A percentile compares a stretch with the other conserved stretches of the same genome.
Evolutionary conservation across 2,113 vertebrate species (phyloP).

Genomic region (human (Homo sapiens)): GRCh38 chr18:22320501-22321000

Average conservation of each 20-base stretch:
- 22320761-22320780: neutral
- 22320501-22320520: neutral
- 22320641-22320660: neutral
- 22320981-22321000: neutral
- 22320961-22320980: neutral
- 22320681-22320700: neutral
- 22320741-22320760: neutral
- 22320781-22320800: neutral
- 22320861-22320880: neutral
- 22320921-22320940: neutral
- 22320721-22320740: neutral
- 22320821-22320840: neutral
- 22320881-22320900: neutral
- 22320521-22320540: neutral
- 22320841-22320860: neutral
- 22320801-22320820: neutral
- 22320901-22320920: neutral
- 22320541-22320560: neutral
- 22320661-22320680: no score
- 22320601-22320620: neutral
- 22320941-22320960: neutral
- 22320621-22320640: neutral
- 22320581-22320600: neutral
- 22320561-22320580: fast-evolving
- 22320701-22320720: neutral